Conservation (phyloP, 2,888 invertebrate genomes). For the Stegophylla sp. region DNA sequence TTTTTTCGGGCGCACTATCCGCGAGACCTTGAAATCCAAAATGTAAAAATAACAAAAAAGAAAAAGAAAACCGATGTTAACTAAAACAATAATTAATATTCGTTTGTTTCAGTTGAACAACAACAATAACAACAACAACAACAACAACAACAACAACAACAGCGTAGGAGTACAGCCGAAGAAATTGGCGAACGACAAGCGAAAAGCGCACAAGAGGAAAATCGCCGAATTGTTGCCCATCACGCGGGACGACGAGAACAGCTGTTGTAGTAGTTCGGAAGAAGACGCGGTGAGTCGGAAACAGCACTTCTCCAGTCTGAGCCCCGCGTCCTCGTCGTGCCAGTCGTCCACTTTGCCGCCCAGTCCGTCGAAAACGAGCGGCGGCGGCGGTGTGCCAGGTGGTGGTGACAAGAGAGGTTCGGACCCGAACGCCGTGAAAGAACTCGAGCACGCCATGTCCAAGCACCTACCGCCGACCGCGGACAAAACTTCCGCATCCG, state of each 20-base stretch:
- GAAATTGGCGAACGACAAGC: conserved; percentile 55
- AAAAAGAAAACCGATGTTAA: too few relatives aligned
- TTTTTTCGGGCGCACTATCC: too few relatives aligned
- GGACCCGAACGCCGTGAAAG: conserved; percentile 76
- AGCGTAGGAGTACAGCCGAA: conserved; percentile 48
- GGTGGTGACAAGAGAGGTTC: conserved; percentile 36
- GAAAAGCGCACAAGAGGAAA: conserved; percentile 72
- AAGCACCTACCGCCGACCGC: conserved; percentile 79
- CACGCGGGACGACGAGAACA: conserved; percentile 64
- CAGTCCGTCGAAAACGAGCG: conserved; percentile 39
- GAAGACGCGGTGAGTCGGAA: conserved; percentile 64
- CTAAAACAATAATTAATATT: too few relatives aligned
- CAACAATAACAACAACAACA: conserved; percentile 28
- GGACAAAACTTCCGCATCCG: conserved; percentile 61
- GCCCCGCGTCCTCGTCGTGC: conserved; percentile 72
- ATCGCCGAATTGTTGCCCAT: conserved; percentile 65
- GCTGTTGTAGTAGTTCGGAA: conserved; percentile 65
- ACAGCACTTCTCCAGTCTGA: conserved; percentile 65
- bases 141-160: conserved; percentile 41
- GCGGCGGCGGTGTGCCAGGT: conserved; percentile 19
- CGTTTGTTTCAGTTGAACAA: conserved; percentile 29
- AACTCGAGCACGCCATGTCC: conserved; percentile 95
- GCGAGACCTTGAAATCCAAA: too few relatives aligned
- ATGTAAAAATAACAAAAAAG: too few relatives aligned
- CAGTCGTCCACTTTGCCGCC: conserved; percentile 68